Evolutionary conservation across 2,113 vertebrate species (phyloP).

Genomic region (Dasypus novemcinctus): DNA sequence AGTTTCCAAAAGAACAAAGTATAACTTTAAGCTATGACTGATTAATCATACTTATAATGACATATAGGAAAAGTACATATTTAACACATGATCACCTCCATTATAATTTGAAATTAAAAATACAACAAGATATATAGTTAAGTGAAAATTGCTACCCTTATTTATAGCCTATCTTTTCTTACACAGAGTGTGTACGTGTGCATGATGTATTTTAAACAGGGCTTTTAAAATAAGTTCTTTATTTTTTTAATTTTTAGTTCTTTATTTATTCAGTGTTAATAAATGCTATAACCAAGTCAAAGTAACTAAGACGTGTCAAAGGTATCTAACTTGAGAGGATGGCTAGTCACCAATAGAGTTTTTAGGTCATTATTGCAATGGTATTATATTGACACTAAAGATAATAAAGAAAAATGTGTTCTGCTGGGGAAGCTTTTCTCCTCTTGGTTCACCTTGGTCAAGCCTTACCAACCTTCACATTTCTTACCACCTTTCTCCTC

Average conservation of each 20-base stretch:
- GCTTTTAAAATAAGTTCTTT: not conserved
- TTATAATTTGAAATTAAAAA: conserved; percentile 25
- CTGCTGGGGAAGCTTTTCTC: not conserved
- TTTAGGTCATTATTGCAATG: not conserved
- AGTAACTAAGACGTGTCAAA: not conserved
- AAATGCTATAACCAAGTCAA: not conserved
- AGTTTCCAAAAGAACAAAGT: not conserved
- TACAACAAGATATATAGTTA: not conserved
- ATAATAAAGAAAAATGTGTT: not conserved
- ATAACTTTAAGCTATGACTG: not conserved
- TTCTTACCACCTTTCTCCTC: not conserved
- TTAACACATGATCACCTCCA: not conserved
- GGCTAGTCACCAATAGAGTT: not conserved
- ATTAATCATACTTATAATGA: not conserved
- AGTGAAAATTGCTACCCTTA: not conserved
- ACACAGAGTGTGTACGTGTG: not conserved
- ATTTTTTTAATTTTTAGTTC: not conserved
- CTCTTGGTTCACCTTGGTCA: not conserved
- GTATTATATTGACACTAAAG: not conserved
- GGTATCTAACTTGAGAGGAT: not conserved
- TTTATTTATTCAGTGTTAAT: not conserved
- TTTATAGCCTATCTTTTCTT: not conserved
- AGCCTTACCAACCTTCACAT: not conserved
- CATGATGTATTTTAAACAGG: not conserved
- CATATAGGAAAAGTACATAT: not conserved